These are phyloP conservation scores for Xestia ashworthii DNA, from an alignment of 2,888 invertebrate species.

Conservation along the genomic window DNA sequence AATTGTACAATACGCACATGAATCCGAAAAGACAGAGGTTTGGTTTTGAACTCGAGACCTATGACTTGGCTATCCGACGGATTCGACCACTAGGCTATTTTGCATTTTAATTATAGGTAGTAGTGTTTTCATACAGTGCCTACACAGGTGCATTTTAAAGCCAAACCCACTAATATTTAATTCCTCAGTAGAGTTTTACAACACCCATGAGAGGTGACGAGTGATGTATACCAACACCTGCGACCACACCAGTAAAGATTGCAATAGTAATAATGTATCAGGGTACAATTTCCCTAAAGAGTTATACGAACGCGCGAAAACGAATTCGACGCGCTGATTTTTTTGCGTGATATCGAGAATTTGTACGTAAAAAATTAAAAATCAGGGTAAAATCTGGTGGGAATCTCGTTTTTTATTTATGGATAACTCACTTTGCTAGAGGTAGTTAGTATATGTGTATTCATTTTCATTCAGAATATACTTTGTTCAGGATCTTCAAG, in stretches of 20 bases:
- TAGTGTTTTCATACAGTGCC: not conserved
- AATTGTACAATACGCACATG: no score
- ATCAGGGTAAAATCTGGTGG: not conserved
- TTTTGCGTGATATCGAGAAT: conserved; percentile 1
- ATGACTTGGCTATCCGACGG: no score
- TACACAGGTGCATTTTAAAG: conserved; percentile 9
- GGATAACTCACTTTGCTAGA: not conserved
- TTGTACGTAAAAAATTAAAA: not conserved
- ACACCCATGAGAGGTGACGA: conserved; percentile 9
- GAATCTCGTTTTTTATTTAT: not conserved
- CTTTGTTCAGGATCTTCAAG: not conserved
- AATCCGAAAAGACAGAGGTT: no score
- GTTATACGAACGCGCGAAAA: conserved; percentile 13
- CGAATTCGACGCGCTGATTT: not conserved
- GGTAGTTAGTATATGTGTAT: not conserved
- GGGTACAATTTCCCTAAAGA: conserved; percentile 56
- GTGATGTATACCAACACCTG: conserved; percentile 17
- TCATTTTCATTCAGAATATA: not conserved
- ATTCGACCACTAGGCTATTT: no score
- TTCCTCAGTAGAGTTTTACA: conserved; percentile 26
- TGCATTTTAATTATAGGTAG: not conserved
- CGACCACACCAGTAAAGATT: conserved; percentile 47
- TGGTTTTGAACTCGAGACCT: no score
- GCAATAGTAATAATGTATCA: conserved; percentile 57
- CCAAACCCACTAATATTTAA: conserved; percentile 21